phyloP scores from a whole-genome alignment of 2,888 invertebrate genomes.

The Allygus modestus region DNA sequence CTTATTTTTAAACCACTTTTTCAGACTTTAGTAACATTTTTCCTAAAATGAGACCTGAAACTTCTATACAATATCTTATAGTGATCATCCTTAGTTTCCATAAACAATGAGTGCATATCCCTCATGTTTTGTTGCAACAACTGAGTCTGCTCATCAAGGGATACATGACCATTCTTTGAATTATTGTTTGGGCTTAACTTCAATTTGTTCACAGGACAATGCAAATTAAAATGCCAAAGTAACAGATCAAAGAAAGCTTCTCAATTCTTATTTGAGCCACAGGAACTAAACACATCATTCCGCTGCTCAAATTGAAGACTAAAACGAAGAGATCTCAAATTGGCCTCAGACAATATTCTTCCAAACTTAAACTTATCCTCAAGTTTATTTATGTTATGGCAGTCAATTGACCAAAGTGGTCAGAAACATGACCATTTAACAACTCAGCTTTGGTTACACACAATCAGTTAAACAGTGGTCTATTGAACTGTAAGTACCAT shows the following conservation, averaged over 20 bases:
- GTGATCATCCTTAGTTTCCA: neutral
- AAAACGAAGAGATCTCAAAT: neutral
- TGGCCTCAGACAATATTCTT: neutral
- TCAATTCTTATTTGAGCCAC: neutral
- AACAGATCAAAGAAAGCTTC: neutral
- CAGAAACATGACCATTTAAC: neutral
- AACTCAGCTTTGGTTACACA: neutral
- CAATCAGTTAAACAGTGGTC: neutral
- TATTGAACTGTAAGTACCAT: neutral
- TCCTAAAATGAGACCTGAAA: neutral
- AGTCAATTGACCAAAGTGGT: neutral
- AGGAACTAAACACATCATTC: neutral
- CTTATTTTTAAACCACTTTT: neutral
- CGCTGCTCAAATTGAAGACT: neutral
- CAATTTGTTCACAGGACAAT: neutral
- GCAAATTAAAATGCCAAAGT: neutral
- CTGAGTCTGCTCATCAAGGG: neutral
- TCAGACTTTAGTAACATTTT: neutral
- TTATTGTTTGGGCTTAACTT: neutral
- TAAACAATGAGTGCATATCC: neutral
- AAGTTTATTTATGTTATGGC: neutral
- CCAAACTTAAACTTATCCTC: neutral
- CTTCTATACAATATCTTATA: neutral
- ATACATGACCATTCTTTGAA: neutral
- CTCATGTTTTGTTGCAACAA: neutral